Evolutionary conservation across 2,113 vertebrate species (phyloP), one percentile per base, ranked within the genome.

Genomic region (Sylvietta virens): DNA sequence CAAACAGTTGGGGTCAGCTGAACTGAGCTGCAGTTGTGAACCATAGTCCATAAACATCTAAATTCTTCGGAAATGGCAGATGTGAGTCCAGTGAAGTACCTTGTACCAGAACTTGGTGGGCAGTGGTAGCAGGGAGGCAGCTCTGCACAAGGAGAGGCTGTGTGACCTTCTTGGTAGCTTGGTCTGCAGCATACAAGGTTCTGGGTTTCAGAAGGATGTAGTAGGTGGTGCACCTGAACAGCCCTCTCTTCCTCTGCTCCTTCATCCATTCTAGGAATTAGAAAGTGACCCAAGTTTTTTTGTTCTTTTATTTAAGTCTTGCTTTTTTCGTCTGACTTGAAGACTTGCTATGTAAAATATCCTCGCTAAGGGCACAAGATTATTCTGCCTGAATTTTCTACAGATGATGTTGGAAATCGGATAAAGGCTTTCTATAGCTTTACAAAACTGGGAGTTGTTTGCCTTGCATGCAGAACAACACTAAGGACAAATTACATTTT

Each of bases 81-180:
- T 7, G 20, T 39, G 56, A 42, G 51, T 66, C 33, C 22, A 16
- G 7, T 1, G 5, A 73, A 5, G 28, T 64, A 3, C 26, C 44
- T 78, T 0, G 0, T 60, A 15, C 17, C 0, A 3, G 24, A 14
- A 22, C 33, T 45, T 3, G 1, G 18, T 76, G 79, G 27, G 33
- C 54, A 42, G 16, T 3, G 33, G 39, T 21, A 31, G 30, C 0
- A 0, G 35, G 13, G 70, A 74, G 37, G n/a, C 71, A 65, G 54
- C 50, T 81, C 67, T n/a, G 37, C 28, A 7, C 20, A 4, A 44
- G 61, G 23, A 65, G 33, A 44, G 30, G 15, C 23, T 73, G 11
- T 6, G 23, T 33, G 50, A 85, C 19, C 15, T 44, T 56, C 56
- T 76, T 1, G 0, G 21, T 76, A 19, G 64, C 39, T 24, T 4